Conservation (phyloP, 2,888 invertebrate genomes). For the Tetragonula carbonaria region DNA sequence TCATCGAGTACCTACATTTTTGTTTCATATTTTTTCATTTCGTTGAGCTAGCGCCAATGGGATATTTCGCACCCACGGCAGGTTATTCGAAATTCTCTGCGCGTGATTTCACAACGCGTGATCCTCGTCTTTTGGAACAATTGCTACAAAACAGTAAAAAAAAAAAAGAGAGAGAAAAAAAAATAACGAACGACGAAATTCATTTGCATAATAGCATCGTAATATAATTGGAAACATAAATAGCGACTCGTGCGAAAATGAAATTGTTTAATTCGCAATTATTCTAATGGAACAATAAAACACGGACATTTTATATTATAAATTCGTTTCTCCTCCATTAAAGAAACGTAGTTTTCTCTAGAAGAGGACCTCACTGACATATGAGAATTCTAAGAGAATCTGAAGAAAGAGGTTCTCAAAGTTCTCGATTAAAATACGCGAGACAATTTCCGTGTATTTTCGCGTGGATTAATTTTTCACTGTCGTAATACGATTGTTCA, state of each 20-base stretch:
- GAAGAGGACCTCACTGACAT: not conserved
- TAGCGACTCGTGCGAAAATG: not conserved
- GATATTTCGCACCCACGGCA: conserved; percentile 26
- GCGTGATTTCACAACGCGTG: conserved; percentile 2
- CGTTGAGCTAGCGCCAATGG: conserved; percentile 52
- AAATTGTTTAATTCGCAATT: not conserved
- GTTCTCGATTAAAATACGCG: not conserved
- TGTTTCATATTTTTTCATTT: conserved; percentile 9
- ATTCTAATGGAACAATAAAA: not conserved
- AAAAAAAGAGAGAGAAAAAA: not conserved
- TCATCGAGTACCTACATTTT: conserved; percentile 12
- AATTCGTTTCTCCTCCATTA: not conserved
- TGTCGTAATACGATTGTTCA: not conserved
- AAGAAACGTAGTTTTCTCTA: not conserved
- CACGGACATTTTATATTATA: not conserved
- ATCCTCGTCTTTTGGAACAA: not conserved
- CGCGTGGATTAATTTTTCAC: not conserved
- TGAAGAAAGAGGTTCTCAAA: not conserved
- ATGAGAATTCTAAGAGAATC: not conserved
- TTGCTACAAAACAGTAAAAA: not conserved
- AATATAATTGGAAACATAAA: not conserved
- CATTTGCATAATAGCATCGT: not conserved
- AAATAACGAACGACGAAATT: not conserved
- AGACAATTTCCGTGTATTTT: no score
- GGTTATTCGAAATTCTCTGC: conserved; percentile 34